phyloP scores from a whole-genome alignment of 1,140 invertebrate species.

The Acromyrmex echinatior region DNA sequence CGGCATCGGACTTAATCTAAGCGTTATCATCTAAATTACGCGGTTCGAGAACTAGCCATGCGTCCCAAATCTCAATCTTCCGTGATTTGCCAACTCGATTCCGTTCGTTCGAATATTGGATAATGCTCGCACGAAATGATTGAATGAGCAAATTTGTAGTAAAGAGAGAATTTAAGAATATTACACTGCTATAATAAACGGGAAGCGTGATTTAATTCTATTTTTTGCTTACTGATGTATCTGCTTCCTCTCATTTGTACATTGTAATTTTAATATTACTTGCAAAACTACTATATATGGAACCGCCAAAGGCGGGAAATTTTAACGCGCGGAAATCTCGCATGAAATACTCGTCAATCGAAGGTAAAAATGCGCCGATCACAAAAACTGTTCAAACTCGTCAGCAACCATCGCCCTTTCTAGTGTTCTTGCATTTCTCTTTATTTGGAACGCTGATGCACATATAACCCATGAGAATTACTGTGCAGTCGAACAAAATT shows the following conservation, averaged over 20 bases:
- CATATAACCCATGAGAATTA: conserved; percentile 29
- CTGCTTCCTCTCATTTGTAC: not conserved
- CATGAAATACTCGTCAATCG: conserved; percentile 35
- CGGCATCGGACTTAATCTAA: conserved; percentile 79
- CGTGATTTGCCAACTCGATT: conserved; percentile 45
- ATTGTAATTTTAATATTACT: not conserved
- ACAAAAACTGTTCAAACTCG: conserved; percentile 38
- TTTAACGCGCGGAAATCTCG: conserved; percentile 6
- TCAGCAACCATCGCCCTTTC: conserved; percentile 2
- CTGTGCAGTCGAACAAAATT: conserved; percentile 57
- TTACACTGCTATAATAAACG: not conserved
- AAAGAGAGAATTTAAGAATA: conserved; percentile 20
- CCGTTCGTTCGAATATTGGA: conserved; percentile 31
- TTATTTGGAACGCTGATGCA: conserved; percentile 17
- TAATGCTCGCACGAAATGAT: conserved; percentile 6
- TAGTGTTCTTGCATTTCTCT: conserved; percentile 11
- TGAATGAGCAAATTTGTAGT: not conserved
- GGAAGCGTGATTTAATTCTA: not conserved
- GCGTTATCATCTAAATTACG: conserved; percentile 81
- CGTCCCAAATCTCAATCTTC: conserved; percentile 61
- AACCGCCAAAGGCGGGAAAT: not conserved
- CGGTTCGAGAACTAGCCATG: conserved; percentile 41
- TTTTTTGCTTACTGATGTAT: not conserved
- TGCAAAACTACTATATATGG: not conserved
- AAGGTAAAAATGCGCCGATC: conserved; percentile 18